Base-by-base conservation (phyloP, 2,888 invertebrate species). In the Drosophila kuntzei region DNA sequence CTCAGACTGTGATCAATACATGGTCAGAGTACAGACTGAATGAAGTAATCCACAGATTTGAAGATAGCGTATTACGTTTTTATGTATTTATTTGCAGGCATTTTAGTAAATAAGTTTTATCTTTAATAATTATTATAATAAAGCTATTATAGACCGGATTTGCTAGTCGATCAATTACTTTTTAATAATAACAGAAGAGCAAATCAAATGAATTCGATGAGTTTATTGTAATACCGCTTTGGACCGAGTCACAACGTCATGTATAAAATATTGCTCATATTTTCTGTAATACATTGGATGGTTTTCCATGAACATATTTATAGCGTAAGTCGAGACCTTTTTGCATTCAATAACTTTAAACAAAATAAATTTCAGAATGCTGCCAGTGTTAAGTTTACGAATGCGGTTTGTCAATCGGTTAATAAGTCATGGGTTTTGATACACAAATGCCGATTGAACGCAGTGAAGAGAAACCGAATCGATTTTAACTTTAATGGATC, bases 391-490 rank as follows among this genome's bases (percentile, higher is more conserved):
- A 67, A 47, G 29, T 18, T 59, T 7, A 68, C 58, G n/a, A 68
- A 63, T 34, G 37, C 14, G 12, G 11, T 46, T 16, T 67, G 62
- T 12, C n/a, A 36, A n/a, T 53, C 57, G 7, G 8, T 2, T 3
- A 62, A 67, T 27, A 25, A 36, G 11, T 20, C 67, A 8, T 43
- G 36, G 57, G 11, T 51, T 34, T 2, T 36, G 5, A 11, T 68
- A 12, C 22, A 57, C 8, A 27, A 16, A 12, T 68, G 67, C 20
- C 58, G 58, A 14, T 14, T 68, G 16, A 44, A 36, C 7, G 57
- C 58, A 5, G 25, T 57, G 6, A 43, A 14, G 3, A 55, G 67
- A n/a, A 47, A 62, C 14, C 25, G 25, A 20, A 27, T 29, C 0
- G 14, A 41, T 6, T 29, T 58, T 0, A 62, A 68, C 27, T 18